Conservation (phyloP, 1,140 invertebrate genomes). For the Pachypeltis micranthus region DNA sequence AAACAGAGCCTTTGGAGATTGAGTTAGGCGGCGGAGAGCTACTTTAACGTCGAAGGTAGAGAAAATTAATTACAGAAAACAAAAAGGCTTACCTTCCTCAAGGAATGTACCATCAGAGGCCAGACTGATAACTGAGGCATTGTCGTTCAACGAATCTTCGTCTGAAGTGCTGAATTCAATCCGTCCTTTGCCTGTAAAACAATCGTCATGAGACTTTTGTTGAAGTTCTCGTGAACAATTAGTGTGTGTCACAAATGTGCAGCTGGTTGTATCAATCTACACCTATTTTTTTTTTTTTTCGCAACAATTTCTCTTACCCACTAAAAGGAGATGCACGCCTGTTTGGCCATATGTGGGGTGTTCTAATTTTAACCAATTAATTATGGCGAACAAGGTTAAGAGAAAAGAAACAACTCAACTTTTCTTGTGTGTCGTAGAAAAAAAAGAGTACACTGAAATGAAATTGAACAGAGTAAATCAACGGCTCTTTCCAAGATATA, state of each 20-base stretch:
- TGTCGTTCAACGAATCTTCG: constrained; percentile 56
- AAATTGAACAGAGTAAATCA: no score
- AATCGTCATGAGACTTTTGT: not conserved
- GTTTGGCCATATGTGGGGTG: not conserved
- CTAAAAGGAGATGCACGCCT: no score
- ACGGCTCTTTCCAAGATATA: no score
- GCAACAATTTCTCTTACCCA: no score
- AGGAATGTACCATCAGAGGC: constrained; percentile 49
- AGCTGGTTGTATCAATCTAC: not conserved
- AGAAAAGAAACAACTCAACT: not conserved
- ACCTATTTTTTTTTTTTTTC: no score
- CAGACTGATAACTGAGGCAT: constrained; percentile 52
- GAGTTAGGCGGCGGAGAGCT: not conserved
- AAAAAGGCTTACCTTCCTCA: constrained; percentile 39
- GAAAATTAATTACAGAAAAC: not conserved
- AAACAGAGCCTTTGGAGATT: constrained; percentile 22
- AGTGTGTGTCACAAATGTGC: not conserved
- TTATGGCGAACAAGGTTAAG: not conserved
- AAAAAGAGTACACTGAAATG: constrained; percentile 7
- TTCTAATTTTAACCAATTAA: no score
- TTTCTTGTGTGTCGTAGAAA: not conserved
- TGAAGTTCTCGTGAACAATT: not conserved
- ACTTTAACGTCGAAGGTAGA: not conserved
- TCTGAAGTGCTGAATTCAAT: constrained; percentile 39
- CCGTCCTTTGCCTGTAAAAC: constrained; percentile 15